Conservation (phyloP, 1,140 invertebrate genomes). For the Drosophila novamexicana region DNA sequence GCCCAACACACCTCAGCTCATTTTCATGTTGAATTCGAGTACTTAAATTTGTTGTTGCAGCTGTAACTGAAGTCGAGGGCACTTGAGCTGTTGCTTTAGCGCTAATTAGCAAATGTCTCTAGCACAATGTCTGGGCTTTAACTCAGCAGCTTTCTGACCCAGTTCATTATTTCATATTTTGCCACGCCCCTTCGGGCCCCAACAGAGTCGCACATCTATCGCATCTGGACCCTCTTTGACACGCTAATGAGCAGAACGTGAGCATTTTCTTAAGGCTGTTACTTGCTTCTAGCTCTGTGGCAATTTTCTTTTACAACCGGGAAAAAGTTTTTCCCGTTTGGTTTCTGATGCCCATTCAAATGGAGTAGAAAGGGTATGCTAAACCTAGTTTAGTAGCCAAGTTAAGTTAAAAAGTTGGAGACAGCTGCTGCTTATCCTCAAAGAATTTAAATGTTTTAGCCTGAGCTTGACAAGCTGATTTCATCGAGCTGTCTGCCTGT, state of each 20-base stretch:
- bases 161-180: constrained; percentile 30
- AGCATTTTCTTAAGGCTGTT: constrained; percentile 42
- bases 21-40: constrained; percentile 36
- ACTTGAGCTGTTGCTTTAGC: constrained; percentile 34
- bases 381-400: not conserved
- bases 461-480: no score
- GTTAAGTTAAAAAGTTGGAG: no score
- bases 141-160: constrained; percentile 15
- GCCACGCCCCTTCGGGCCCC: not conserved
- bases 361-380: not conserved
- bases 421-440: no score
- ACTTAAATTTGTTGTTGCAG: constrained; percentile 27
- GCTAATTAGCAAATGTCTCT: constrained; percentile 55
- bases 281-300: constrained; percentile 23
- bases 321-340: constrained; percentile 15
- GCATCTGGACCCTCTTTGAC: not conserved
- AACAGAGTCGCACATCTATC: not conserved
- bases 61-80: constrained; percentile 16
- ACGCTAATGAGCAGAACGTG: constrained; percentile 69
- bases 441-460: no score
- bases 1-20: not conserved
- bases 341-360: not conserved
- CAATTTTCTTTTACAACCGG: constrained; percentile 14
- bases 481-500: no score
- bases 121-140: constrained; percentile 28